Conservation (phyloP, 64 coral and sea anemone species). For the Exaiptasia diaphana region DNA sequence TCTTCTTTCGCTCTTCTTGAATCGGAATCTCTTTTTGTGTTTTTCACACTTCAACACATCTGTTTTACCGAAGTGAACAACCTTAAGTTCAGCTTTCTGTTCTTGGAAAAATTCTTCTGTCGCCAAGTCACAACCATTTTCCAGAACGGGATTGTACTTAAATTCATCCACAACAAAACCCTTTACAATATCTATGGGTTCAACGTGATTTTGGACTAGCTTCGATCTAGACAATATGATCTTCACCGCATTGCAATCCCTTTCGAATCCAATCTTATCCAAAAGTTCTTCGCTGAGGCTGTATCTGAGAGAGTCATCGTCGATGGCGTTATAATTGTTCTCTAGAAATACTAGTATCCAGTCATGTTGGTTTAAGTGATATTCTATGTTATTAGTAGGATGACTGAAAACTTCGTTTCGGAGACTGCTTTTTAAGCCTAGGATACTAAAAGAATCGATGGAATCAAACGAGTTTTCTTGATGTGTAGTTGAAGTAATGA, state of each 20-base stretch:
- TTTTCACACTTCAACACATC: neutral
- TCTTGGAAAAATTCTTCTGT: neutral
- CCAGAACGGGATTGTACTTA: slow-evolving; percentile 5
- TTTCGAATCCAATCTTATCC: slow-evolving; percentile 6
- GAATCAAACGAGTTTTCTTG: no score
- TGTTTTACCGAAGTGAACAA: neutral
- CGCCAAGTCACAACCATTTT: neutral
- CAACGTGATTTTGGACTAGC: neutral
- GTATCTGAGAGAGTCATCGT: neutral
- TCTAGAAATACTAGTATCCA: neutral
- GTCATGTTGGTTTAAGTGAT: neutral
- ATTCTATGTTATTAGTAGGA: neutral
- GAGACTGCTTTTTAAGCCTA: no score
- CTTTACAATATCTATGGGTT: slow-evolving; percentile 11
- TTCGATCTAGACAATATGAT: neutral
- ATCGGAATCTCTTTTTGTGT: no score
- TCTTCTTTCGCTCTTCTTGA: no score
- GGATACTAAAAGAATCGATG: no score
- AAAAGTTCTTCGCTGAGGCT: neutral
- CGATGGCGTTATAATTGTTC: neutral
- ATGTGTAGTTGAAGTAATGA: no score
- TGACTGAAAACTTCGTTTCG: no score
- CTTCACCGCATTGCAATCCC: neutral
- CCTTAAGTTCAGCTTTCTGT: neutral
- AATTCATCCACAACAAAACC: slow-evolving; percentile 18